Evolutionary conservation across 2,888 invertebrate species (phyloP).

Genomic region (Bhutanitis thaidina): DNA sequence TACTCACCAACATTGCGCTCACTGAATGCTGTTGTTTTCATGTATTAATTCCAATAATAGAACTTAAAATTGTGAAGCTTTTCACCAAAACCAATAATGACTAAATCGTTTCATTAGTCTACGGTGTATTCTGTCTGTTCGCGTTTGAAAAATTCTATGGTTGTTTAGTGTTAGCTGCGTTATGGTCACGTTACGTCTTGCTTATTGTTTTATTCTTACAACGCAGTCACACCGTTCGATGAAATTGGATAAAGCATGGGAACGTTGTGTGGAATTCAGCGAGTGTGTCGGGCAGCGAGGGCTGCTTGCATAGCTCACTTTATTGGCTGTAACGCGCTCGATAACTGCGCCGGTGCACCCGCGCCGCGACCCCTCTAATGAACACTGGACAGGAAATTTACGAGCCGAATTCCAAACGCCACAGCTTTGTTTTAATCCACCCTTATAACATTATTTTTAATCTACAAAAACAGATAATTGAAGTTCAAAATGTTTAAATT

Average conservation of each 20-base stretch:
- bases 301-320: slow-evolving; percentile 75
- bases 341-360: slow-evolving; percentile 40
- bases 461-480: not conserved
- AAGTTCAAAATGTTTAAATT: too few species aligned
- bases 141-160: slow-evolving; percentile 52
- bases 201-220: slow-evolving; percentile 68
- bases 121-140: slow-evolving; percentile 29
- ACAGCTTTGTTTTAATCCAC: slow-evolving; percentile 19
- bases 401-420: slow-evolving; percentile 51
- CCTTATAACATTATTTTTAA: not conserved
- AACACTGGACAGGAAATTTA: slow-evolving; percentile 51
- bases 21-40: too few species aligned
- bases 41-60: too few species aligned
- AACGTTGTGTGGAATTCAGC: slow-evolving; percentile 68
- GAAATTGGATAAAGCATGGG: slow-evolving; percentile 78
- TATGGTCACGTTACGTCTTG: slow-evolving; percentile 60
- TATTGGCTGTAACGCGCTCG: slow-evolving; percentile 70
- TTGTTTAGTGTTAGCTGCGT: slow-evolving; percentile 53
- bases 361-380: slow-evolving; percentile 48
- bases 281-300: slow-evolving; percentile 49
- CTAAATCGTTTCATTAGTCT: not conserved
- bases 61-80: too few species aligned
- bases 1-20: too few species aligned
- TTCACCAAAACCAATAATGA: too few species aligned
- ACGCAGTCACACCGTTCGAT: slow-evolving; percentile 61